phyloP scores from a whole-genome alignment of 2,888 invertebrate species.

The Papilio gigon region DNA sequence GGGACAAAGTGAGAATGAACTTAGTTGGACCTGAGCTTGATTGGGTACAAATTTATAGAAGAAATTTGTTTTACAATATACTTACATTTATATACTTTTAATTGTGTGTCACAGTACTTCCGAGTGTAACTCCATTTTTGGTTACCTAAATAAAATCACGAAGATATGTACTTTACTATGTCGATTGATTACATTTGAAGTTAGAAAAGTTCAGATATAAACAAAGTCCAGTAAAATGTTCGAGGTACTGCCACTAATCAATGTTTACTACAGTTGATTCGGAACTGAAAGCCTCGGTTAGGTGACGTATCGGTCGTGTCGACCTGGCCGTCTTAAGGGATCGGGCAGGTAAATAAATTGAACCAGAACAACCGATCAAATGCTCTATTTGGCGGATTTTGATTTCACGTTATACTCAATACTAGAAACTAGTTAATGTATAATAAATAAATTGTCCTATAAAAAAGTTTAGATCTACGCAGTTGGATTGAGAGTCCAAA shows the following conservation, averaged over 20 bases:
- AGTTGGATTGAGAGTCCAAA: no score
- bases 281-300: constrained; percentile 29
- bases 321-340: constrained; percentile 34
- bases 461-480: no score
- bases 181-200: no score
- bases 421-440: constrained; percentile 3
- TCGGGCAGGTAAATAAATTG: constrained; percentile 39
- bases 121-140: no score
- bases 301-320: constrained; percentile 25
- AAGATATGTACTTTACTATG: no score
- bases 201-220: background rate
- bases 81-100: background rate
- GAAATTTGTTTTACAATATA: background rate
- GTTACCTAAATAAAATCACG: no score
- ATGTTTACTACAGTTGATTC: constrained; percentile 34
- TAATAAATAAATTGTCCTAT: background rate
- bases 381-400: constrained; percentile 19
- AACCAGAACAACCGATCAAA: constrained; percentile 38
- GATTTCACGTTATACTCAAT: constrained; percentile 17
- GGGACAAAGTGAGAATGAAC: background rate
- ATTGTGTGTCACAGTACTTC: no score
- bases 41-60: constrained; percentile 3
- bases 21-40: background rate
- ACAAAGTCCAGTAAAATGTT: background rate
- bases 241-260: constrained; percentile 24